Base-by-base conservation (phyloP, 2,888 invertebrate species). In the Clunio marinus region DNA sequence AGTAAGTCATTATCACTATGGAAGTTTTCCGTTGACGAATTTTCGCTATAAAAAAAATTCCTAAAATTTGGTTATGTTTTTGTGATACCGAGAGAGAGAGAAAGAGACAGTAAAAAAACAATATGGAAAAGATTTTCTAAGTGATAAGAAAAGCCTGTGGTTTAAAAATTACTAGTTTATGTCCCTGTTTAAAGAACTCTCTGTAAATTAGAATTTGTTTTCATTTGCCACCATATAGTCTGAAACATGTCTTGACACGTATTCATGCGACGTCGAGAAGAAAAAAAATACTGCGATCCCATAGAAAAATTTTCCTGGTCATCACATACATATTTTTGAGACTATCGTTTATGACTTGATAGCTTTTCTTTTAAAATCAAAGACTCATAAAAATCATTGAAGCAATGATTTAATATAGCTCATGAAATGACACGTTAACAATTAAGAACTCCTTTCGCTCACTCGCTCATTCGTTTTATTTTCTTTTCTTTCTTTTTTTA, bases 391-490 rank as follows among this genome's bases (percentile, higher is more conserved):
- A 2, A 58, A 35, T 60, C 35, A 35, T 7, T 35, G 10, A 32
- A 27, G 28, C n/a, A 46, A 22, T 66, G 22, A 57, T 55, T 46
- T 55, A 22, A 66, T 27, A 35, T n/a, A 65, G 24, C 41, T 60
- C 60, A 60, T 63, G 15, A 46, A 25, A 24, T 66, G 66, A 66
- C 66, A 66, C 66, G 66, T 66, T 66, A 55, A 55, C 66, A 66
- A 66, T 32, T 32, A 66, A 51, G 60, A 51, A 51, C 41, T 4
- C 5, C 55, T 27, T 8, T 8, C 25, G 32, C 4, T 32, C 5
- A 10, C 32, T 32, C 32, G 10, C 10, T 10, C 32, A 32, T 32
- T 32, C 10, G 32, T 10, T 10, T 32, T 4, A 32, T 4, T 32
- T 10, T n/a, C 32, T 7, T 7, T 7, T 4, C 10, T 32, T 32